Percentiles rank a stretch among this genome's conserved stretches.
phyloP scores from a whole-genome alignment of 2,797 vertebrate species.

The Simalia tracyae region DNA sequence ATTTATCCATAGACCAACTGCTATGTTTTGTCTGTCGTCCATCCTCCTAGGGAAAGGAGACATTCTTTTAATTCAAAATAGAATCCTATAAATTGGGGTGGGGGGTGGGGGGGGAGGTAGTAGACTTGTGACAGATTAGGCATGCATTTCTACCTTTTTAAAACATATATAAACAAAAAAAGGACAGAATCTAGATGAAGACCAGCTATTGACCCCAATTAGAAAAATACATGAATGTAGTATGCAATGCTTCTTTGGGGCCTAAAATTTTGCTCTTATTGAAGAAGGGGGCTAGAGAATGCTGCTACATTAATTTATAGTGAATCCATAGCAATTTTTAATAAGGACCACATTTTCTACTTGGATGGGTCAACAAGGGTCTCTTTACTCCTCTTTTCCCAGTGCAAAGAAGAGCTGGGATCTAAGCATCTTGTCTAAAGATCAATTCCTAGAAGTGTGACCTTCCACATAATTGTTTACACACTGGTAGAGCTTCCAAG shows the following conservation, averaged over 20 bases:
- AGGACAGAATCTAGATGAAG: background rate
- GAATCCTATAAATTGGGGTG: background rate
- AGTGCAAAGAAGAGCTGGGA: background rate
- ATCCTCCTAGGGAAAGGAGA: too few species aligned
- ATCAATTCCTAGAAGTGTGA: background rate
- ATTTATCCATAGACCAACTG: background rate
- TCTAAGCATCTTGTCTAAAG: background rate
- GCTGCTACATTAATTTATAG: background rate
- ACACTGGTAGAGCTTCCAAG: background rate
- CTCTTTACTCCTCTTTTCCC: too few species aligned
- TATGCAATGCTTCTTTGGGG: background rate
- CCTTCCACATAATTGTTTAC: background rate
- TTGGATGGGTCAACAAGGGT: background rate
- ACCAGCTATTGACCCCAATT: background rate
- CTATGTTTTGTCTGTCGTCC: background rate
- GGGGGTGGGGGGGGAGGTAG: background rate
- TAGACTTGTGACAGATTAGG: background rate
- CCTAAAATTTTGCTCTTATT: background rate
- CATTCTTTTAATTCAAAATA: background rate
- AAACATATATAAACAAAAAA: background rate
- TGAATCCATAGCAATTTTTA: background rate
- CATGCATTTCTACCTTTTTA: background rate
- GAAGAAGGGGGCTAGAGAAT: too few species aligned
- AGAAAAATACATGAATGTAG: background rate
- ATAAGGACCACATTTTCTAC: background rate